These are phyloP conservation scores for Pinna nobilis DNA, from an alignment of 1,140 invertebrate species.

Conservation along the genomic window DNA sequence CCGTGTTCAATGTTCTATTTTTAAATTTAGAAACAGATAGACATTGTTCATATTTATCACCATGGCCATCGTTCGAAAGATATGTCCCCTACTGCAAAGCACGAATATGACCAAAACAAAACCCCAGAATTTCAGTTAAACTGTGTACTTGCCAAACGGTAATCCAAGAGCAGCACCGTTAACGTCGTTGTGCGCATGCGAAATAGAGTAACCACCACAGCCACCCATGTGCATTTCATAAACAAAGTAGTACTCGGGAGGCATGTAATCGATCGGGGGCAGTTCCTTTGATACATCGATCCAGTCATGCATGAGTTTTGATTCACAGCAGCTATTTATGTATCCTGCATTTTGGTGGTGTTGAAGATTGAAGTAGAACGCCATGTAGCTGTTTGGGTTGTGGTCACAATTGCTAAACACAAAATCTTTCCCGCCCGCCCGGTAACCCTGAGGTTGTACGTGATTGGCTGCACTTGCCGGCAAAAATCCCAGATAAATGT, in stretches of 20 bases:
- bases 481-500: conserved; percentile 40
- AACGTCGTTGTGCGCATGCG: conserved; percentile 21
- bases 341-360: conserved; percentile 7
- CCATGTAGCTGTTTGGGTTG: conserved; percentile 43
- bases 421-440: conserved; percentile 16
- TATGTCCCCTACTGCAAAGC: too few species aligned
- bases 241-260: conserved; percentile 30
- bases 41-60: too few species aligned
- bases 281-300: conserved; percentile 8
- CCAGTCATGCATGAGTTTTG: conserved; percentile 28
- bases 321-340: conserved; percentile 19
- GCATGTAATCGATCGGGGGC: conserved; percentile 8
- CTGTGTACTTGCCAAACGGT: conserved; percentile 38
- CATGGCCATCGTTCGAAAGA: too few species aligned
- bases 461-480: conserved; percentile 14
- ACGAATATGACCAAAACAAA: neutral
- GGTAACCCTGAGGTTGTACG: conserved; percentile 29
- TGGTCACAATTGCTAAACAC: conserved; percentile 35
- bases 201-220: conserved; percentile 40
- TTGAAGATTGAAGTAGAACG: conserved; percentile 38
- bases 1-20: too few species aligned
- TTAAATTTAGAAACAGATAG: too few species aligned
- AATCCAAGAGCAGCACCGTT: conserved; percentile 34
- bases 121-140: neutral
- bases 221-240: conserved; percentile 42